Conservation (phyloP, 2,113 vertebrate species). For the Megaleporinus macrocephalus region DNA sequence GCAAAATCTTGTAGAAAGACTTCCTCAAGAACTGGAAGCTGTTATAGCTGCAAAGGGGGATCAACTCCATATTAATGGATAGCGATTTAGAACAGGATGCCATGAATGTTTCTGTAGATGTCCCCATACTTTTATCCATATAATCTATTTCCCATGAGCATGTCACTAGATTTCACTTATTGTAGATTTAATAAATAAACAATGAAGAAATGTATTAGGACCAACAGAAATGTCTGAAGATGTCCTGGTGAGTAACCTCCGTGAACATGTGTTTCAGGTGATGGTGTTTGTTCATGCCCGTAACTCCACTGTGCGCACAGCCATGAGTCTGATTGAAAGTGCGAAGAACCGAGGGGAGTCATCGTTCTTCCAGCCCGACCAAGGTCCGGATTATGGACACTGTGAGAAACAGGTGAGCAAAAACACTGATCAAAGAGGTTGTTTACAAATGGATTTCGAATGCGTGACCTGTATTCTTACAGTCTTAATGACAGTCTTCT, state of each 20-base stretch:
- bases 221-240: background rate
- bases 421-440: background rate
- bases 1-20: too few relatives aligned
- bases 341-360: slow-evolving; percentile 92
- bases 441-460: background rate
- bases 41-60: too few relatives aligned
- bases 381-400: slow-evolving; percentile 90
- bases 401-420: slow-evolving; percentile 92
- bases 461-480: too few relatives aligned
- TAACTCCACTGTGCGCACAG: slow-evolving; percentile 95
- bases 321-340: slow-evolving; percentile 91
- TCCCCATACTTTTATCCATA: too few relatives aligned
- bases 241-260: background rate
- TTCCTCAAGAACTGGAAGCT: too few relatives aligned
- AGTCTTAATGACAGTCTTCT: too few relatives aligned
- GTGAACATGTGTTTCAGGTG: slow-evolving; percentile 78
- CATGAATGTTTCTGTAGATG: too few relatives aligned
- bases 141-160: too few relatives aligned
- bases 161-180: too few relatives aligned
- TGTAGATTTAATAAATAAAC: background rate
- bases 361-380: slow-evolving; percentile 84
- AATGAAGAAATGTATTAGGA: too few relatives aligned
- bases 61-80: too few relatives aligned
- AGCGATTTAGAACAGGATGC: too few relatives aligned
- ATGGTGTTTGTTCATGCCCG: slow-evolving; percentile 99